These are phyloP conservation scores for Ichneumoninae sp. DNA, from an alignment of 2,888 invertebrate species.

Conservation along the genomic window DNA sequence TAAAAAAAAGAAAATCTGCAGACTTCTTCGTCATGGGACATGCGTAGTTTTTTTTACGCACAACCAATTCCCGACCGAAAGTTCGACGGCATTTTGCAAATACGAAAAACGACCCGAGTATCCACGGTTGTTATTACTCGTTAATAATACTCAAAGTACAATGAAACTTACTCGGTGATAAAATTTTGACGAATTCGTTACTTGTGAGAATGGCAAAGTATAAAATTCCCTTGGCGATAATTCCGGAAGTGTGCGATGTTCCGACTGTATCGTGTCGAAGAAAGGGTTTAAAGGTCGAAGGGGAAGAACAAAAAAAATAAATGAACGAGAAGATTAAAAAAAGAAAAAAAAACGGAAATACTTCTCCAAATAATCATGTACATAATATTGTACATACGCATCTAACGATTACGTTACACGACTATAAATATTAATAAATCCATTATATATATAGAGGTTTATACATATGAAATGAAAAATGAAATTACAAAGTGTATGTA, in stretches of 20 bases:
- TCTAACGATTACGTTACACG: conserved; percentile 77
- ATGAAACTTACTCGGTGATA: conserved; percentile 19
- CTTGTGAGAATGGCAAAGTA: neutral
- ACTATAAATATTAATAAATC: conserved; percentile 71
- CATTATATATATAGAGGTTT: conserved; percentile 65
- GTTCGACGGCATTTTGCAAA: conserved; percentile 14
- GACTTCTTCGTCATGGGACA: conserved; percentile 35
- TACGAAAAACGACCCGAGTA: conserved; percentile 15
- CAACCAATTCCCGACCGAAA: neutral
- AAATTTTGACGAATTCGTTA: conserved; percentile 7
- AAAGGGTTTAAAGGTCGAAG: conserved; percentile 27
- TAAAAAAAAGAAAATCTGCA: neutral
- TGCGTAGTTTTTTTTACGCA: conserved; percentile 42
- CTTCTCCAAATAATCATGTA: conserved; percentile 72
- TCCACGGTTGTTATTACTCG: conserved; percentile 19
- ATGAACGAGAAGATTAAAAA: conserved; percentile 30
- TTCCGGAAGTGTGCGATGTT: conserved; percentile 23
- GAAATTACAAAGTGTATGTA: conserved; percentile 62
- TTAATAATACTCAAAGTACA: conserved; percentile 26
- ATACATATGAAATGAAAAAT: conserved; percentile 59
- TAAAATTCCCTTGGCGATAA: conserved; percentile 19
- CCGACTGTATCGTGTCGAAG: conserved; percentile 15
- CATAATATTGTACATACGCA: conserved; percentile 82
- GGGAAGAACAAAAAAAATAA: conserved; percentile 6
- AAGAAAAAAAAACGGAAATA: conserved; percentile 22